A percentile compares a stretch with the other conserved stretches of the same genome.
These are phyloP conservation scores for Brachymystax lenok DNA, from an alignment of 2,797 vertebrate genomes.

Conservation along the genomic window DNA sequence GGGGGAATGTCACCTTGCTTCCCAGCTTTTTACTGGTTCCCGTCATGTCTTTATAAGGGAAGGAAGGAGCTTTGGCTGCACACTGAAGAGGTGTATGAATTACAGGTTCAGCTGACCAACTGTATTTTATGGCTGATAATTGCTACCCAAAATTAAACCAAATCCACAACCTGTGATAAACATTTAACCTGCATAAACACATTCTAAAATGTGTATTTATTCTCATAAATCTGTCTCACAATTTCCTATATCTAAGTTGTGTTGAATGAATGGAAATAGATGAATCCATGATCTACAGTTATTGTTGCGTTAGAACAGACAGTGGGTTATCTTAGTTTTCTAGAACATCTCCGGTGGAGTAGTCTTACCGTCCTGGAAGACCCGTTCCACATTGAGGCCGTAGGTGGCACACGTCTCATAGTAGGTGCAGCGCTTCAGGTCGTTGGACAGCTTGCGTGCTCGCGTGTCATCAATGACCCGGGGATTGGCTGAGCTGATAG, in stretches of 20 bases:
- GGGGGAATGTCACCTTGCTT: conserved; percentile 67
- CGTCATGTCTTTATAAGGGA: not conserved
- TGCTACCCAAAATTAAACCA: too few relatives aligned
- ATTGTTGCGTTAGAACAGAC: too few relatives aligned
- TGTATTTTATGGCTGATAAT: not conserved
- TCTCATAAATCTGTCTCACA: too few relatives aligned
- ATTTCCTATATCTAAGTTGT: too few relatives aligned
- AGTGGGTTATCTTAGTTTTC: too few relatives aligned
- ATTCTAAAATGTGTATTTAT: too few relatives aligned
- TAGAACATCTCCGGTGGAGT: not conserved
- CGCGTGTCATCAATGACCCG: conserved; percentile 90
- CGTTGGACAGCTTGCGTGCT: conserved; percentile 90
- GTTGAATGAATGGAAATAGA: too few relatives aligned
- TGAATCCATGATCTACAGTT: too few relatives aligned
- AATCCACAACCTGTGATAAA: too few relatives aligned
- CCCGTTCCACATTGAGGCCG: conserved; percentile 94
- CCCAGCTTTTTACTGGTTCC: conserved; percentile 45
- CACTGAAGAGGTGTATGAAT: not conserved
- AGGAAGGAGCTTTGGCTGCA: not conserved
- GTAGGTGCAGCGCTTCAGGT: conserved; percentile 96
- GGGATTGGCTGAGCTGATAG: conserved; percentile 92
- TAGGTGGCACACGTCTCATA: conserved; percentile 98
- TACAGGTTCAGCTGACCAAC: not conserved
- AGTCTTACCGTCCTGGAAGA: conserved; percentile 92
- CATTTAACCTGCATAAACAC: too few relatives aligned